phyloP scores from a whole-genome alignment of 2,113 vertebrate genomes.

The Entomyzon cyanotis region DNA sequence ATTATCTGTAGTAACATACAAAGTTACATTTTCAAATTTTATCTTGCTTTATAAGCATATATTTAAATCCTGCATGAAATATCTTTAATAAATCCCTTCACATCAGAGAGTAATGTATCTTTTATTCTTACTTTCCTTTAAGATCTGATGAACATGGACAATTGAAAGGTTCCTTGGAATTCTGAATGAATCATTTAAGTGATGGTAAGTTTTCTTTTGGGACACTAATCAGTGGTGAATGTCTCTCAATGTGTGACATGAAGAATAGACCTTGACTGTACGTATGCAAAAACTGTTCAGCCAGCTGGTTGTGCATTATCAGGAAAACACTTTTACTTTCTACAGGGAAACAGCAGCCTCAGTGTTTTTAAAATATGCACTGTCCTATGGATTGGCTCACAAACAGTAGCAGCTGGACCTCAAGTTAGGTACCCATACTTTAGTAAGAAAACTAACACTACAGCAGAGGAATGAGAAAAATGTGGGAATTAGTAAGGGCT shows the following conservation, averaged over 20 bases:
- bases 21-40: not conserved
- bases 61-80: not conserved
- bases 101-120: not conserved
- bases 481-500: constrained; percentile 33
- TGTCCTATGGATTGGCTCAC: constrained; percentile 28
- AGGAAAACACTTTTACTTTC: constrained; percentile 6
- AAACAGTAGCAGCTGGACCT: constrained; percentile 47
- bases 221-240: not conserved
- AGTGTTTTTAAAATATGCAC: constrained; percentile 47
- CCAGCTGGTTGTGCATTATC: constrained; percentile 23
- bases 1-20: not conserved
- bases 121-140: constrained; percentile 11
- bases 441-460: constrained; percentile 1
- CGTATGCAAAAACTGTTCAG: not conserved
- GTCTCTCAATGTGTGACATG: not conserved
- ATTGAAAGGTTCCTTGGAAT: not conserved
- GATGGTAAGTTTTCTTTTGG: not conserved
- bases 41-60: not conserved
- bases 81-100: not conserved
- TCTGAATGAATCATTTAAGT: not conserved
- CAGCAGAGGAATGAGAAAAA: constrained; percentile 46
- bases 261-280: not conserved
- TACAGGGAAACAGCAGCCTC: constrained; percentile 33
- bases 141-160: not conserved
- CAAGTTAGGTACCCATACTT: constrained; percentile 21